Base-by-base conservation (phyloP, 2,113 vertebrate genomes). In the Lophura nycthemera region DNA sequence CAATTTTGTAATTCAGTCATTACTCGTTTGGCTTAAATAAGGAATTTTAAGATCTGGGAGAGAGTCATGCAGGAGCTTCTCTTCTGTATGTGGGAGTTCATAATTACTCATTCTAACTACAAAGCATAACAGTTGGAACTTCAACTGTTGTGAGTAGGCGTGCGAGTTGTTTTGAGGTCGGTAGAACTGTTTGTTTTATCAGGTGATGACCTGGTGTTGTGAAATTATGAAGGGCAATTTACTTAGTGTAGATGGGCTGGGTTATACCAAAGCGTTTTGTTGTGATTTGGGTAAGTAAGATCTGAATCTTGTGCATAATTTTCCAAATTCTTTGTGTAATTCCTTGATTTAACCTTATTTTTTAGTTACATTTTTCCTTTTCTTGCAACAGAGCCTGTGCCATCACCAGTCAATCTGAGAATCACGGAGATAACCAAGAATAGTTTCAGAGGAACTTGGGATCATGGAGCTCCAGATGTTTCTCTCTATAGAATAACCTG, bases 381-480 rank as follows among this genome's bases (percentile, higher is more conserved):
- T 94, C 48, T 93, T 19, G 10, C 67, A 45, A 86, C n/a, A 98
- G 98, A 96, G 36, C 88, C 90, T 21, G 99, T 99, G 90, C 99
- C 99, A 57, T 98, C 99, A 13, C 99, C 99, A 11, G 97, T 97
- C 82, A 98, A 99, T 96, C 97, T 99, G 72, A 97, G 54, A 89
- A 98, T 99, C 89, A 98, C 99, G 6, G 98, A 99, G 10, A 97
- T 99, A 67, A 98, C 98, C 38, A 98, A 98, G 0, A 98, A 97
- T 57, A 98, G 98, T 36, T 99, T 99, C 97, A 97, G 98, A 93
- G 98, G 96, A 45, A 98, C 98, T 5, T 99, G 99, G 99, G 98
- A 99, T 42, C 99, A 99, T 32, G 99, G 99, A 36, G 99, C 99
- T 77, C 96, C 98, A 1, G 99, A 99, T 64, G 99, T 99, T 17